Percentiles rank a stretch among this genome's conserved stretches.
phyloP scores from a whole-genome alignment of 2,797 vertebrate genomes.

The Tragopan temminckii region DNA sequence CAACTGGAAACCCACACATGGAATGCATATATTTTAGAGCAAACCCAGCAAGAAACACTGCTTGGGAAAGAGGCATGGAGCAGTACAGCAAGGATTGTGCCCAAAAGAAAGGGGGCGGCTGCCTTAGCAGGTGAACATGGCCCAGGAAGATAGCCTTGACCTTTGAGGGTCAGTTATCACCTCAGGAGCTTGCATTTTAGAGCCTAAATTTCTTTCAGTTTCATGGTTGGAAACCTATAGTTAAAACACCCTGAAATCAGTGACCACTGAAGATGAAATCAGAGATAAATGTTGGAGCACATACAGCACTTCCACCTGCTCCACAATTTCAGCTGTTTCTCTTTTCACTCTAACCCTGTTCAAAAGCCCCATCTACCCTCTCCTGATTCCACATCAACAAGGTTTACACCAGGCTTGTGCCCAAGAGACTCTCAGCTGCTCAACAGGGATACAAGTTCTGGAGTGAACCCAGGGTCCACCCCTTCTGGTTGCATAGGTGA shows the following conservation, averaged over 20 bases:
- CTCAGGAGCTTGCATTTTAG: not conserved
- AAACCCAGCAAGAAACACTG: not conserved
- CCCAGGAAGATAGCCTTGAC: not conserved
- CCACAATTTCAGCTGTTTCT: not conserved
- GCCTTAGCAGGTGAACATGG: not conserved
- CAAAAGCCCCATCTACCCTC: not conserved
- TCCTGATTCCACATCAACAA: not conserved
- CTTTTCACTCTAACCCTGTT: not conserved
- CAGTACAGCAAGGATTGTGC: accelerated
- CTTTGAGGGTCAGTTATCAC: not conserved
- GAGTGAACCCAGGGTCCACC: not conserved
- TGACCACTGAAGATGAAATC: not conserved
- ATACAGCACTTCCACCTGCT: not conserved
- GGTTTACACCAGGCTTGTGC: not conserved
- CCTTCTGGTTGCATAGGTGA: too few relatives aligned
- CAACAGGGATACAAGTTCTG: not conserved
- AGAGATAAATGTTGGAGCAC: not conserved
- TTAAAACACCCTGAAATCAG: not conserved
- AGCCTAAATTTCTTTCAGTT: not conserved
- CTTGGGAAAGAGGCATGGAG: not conserved
- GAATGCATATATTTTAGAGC: accelerated
- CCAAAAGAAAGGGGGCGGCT: not conserved
- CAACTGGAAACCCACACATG: not conserved
- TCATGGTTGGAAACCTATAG: not conserved
- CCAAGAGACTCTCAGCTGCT: not conserved